Evolutionary conservation across 2,797 vertebrate genomes (phyloP), one percentile per base, ranked within the genome.

Genomic region (Malurus leucopterus): DNA sequence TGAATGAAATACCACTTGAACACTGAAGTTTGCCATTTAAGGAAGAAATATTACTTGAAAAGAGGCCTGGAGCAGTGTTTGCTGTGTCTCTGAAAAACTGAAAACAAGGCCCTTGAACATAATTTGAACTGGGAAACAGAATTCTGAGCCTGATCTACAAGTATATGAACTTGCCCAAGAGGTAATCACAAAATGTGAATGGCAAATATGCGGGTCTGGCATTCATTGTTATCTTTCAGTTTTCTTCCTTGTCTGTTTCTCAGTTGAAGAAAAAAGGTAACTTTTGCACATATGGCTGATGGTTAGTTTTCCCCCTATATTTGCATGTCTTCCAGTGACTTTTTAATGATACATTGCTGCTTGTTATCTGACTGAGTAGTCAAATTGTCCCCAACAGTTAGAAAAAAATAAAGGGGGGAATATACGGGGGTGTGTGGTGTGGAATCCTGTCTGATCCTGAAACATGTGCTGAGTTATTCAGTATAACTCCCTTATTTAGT

Each of bases 391-490:
- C 17, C 19, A 54, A 2, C 2, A 36, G 7, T 43, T 13, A 4
- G 73, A 74, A 40, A 58, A 40, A 7, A 46, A 27, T 3, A 9
- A 41, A 8, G 9, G 4, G 6, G 15, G 32, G 12, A 14, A 17
- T 62, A 9, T 7, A 5, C 3, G 6, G 15, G 11, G 6, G 3
- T n/a, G 7, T 19, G 4, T 62, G 53, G 5, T 15, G 15, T 26
- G 22, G 79, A 68, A 58, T 63, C 18, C 23, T 70, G 47, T 27
- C 17, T 63, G 5, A 59, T 88, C 29, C 47, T 65, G 30, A 46
- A 44, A 43, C 12, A 7, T 3, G 3, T 38, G 36, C 23, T 17
- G 34, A 6, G 8, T 5, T 82, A 54, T 58, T 44, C 14, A 61
- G 20, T 47, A 3, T 8, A 73, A 26, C 20, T 44, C 22, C 23